Evolutionary conservation across 2,888 invertebrate genomes (phyloP), one percentile per base, ranked within the genome.

Genomic region (Geotrupes spiniger): DNA sequence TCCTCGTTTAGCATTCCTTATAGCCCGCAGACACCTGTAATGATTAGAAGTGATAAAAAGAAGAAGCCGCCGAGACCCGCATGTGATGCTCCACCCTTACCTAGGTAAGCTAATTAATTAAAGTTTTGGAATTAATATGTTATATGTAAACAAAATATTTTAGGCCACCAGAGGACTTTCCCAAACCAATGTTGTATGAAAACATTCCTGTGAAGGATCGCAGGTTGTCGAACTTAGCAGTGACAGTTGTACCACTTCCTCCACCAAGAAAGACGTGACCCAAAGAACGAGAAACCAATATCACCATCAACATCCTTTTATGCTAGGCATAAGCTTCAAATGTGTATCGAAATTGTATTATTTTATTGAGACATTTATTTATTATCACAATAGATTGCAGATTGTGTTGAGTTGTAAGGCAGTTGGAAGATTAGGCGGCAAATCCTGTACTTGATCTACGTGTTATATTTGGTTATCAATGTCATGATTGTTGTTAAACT

Each of bases 91-190:
- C 64, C 68, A 46, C 64, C 68, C 46, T 54, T 71, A 37, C 71
- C 71, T 47, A 69, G 72, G 72, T 72, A 61, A 64, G n/a, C 21
- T 21, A 21, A 21, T 21, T 4, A 21, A 21, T n/a, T n/a, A n/a
- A n/a, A n/a, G n/a, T n/a, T n/a, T n/a, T n/a, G n/a, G n/a, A n/a
- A n/a, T n/a, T n/a, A n/a, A n/a, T n/a, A n/a, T n/a, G n/a, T n/a
- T n/a, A n/a, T n/a, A n/a, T n/a, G n/a, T n/a, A n/a, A n/a, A n/a
- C n/a, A n/a, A 16, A 51, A 57, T 49, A 49, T 70, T 71, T 25
- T 64, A 78, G 78, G 63, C 77, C 77, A 17, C 76, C 76, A n/a
- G 77, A 78, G 53, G 76, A 77, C 51, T 60, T 76, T 54, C 73
- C 76, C 36, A 73, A 74, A 55, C 75, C 75, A 50, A 71, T 66